phyloP scores from a whole-genome alignment of 2,113 vertebrate genomes.

The Podocnemis expansa region DNA sequence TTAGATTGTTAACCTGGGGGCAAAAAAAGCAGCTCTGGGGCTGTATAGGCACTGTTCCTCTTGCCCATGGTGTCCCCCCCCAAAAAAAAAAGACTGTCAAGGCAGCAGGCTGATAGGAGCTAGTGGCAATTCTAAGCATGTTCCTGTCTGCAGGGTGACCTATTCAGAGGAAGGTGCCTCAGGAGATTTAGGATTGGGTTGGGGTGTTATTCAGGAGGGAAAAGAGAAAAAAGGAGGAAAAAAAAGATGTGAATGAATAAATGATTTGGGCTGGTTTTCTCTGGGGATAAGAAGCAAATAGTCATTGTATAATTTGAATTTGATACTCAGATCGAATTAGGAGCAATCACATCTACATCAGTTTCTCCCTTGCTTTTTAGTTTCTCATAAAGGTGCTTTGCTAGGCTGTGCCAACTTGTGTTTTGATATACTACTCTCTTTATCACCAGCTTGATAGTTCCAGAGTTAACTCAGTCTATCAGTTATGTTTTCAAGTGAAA shows the following conservation, averaged over 20 bases:
- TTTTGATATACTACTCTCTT: slow-evolving; percentile 53
- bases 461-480: background rate
- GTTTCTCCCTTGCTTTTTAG: slow-evolving; percentile 57
- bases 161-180: background rate
- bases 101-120: background rate
- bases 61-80: background rate
- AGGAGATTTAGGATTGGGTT: background rate
- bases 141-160: background rate
- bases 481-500: background rate
- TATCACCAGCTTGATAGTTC: slow-evolving; percentile 52
- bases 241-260: slow-evolving; percentile 28
- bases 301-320: slow-evolving; percentile 72
- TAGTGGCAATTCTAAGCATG: background rate
- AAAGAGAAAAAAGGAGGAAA: background rate
- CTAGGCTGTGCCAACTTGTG: slow-evolving; percentile 49
- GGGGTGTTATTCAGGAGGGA: background rate
- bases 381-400: slow-evolving; percentile 58
- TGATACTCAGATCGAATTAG: slow-evolving; percentile 69
- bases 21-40: background rate
- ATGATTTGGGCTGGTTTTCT: slow-evolving; percentile 29
- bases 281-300: slow-evolving; percentile 58
- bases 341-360: slow-evolving; percentile 68
- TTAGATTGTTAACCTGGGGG: background rate
- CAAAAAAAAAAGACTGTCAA: background rate
- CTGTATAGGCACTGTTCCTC: background rate